These are phyloP conservation scores for Perca fluviatilis DNA, from an alignment of 2,113 vertebrate species.

Conservation along the genomic window DNA sequence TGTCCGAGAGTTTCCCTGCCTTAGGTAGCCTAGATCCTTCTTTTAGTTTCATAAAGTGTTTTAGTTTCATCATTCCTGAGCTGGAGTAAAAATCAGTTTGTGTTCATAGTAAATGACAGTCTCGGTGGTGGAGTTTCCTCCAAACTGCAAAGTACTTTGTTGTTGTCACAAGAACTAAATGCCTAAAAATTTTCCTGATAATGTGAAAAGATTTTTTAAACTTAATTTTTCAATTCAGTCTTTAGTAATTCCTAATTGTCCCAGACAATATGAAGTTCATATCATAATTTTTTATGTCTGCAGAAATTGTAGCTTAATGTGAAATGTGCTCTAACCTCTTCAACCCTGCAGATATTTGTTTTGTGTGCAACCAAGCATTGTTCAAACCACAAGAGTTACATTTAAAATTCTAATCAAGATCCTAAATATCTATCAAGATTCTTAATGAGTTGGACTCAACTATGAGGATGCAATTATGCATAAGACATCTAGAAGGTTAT, in stretches of 20 bases:
- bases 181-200: background rate
- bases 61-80: constrained; percentile 55
- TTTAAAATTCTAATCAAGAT: background rate
- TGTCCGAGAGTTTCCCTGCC: constrained; percentile 31
- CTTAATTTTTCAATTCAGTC: background rate
- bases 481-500: background rate
- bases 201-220: background rate
- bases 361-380: constrained; percentile 43
- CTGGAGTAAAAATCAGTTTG: background rate
- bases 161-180: background rate
- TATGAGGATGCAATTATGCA: background rate
- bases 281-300: background rate
- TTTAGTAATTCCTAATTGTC: background rate
- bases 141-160: background rate
- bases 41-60: constrained; percentile 67
- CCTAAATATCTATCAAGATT: background rate
- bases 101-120: constrained; percentile 26
- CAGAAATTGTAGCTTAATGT: background rate
- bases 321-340: constrained; percentile 3
- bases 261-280: background rate
- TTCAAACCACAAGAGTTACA: background rate
- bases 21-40: constrained; percentile 37
- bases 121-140: background rate
- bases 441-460: background rate
- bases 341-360: background rate